These are phyloP conservation scores for Taxidea taxus DNA, from an alignment of 2,113 vertebrate genomes.

Conservation along the genomic window DNA sequence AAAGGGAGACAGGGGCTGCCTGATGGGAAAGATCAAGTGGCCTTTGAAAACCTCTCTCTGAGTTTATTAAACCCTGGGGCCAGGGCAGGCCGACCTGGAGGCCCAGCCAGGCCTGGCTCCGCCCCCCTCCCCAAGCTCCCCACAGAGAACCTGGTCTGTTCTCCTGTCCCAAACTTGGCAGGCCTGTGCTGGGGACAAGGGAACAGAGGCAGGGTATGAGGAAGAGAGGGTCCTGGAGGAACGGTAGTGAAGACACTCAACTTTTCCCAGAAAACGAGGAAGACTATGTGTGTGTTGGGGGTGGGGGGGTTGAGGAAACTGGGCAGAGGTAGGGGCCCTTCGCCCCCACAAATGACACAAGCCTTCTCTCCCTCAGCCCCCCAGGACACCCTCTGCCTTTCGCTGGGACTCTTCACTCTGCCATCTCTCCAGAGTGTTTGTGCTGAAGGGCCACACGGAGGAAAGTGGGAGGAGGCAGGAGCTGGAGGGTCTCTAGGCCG, in stretches of 20 bases:
- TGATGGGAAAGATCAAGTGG: slow-evolving; percentile 80
- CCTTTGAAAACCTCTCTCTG: slow-evolving; percentile 74
- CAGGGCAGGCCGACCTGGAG: slow-evolving; percentile 63
- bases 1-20: slow-evolving; percentile 78
- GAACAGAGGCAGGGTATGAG: background rate
- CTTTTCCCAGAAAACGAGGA: background rate
- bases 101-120: slow-evolving; percentile 37
- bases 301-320: background rate
- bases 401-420: background rate
- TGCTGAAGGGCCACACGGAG: background rate
- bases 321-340: background rate
- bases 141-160: background rate
- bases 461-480: background rate
- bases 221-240: background rate
- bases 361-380: background rate
- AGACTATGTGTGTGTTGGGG: background rate
- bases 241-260: background rate
- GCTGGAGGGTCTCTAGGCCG: background rate
- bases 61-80: slow-evolving; percentile 76
- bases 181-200: background rate
- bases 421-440: background rate
- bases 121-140: background rate
- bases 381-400: background rate
- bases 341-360: background rate
- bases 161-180: slow-evolving; percentile 25